These are phyloP conservation scores for Micromussa lordhowensis DNA, from an alignment of 92 coral and sea anemone genomes.

Conservation along the genomic window DNA sequence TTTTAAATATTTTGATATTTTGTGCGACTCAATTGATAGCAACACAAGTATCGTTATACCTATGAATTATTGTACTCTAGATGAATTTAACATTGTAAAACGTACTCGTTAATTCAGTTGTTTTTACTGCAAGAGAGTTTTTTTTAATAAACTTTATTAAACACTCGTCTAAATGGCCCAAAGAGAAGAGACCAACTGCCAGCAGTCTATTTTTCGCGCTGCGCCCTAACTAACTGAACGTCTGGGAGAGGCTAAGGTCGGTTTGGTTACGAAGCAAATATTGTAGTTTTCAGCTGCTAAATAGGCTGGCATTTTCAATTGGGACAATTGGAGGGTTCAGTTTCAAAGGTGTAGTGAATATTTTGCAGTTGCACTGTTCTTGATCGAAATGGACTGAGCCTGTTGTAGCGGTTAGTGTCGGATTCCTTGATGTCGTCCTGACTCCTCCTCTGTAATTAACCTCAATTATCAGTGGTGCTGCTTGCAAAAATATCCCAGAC, in stretches of 20 bases:
- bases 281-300: background rate
- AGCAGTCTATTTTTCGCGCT: too few relatives aligned
- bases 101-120: too few relatives aligned
- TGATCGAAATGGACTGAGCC: background rate
- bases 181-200: too few relatives aligned
- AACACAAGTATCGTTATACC: too few relatives aligned
- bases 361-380: background rate
- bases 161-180: too few relatives aligned
- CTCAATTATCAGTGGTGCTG: constrained; percentile 1
- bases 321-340: background rate
- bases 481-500: background rate
- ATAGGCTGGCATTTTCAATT: background rate
- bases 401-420: constrained; percentile 9
- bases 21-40: too few relatives aligned
- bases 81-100: too few relatives aligned
- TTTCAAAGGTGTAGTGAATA: background rate
- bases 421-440: background rate
- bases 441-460: constrained; percentile 33
- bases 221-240: too few relatives aligned
- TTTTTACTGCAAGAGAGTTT: too few relatives aligned
- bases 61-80: too few relatives aligned
- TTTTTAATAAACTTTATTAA: too few relatives aligned
- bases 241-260: background rate
- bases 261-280: background rate
- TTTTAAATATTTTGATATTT: too few relatives aligned